phyloP scores from a whole-genome alignment of 2,113 vertebrate genomes.

The Burhinus oedicnemus region DNA sequence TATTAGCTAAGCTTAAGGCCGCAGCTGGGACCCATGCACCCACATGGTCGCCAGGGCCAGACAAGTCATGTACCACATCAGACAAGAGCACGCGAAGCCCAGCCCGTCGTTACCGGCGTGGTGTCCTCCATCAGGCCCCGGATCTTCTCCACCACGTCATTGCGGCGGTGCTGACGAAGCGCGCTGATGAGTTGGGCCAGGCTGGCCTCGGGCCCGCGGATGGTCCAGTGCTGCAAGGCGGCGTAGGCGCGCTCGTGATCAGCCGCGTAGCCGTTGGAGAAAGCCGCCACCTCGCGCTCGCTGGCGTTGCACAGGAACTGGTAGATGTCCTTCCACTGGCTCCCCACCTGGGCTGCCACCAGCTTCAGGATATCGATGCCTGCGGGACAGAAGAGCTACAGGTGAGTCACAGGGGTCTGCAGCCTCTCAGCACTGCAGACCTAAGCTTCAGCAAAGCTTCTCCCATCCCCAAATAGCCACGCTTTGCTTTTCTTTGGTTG shows the following conservation, averaged over 20 bases:
- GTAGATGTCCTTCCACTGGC: constrained; percentile 96
- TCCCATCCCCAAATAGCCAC: fast-evolving
- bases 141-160: constrained; percentile 95
- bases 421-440: not conserved
- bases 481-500: not conserved
- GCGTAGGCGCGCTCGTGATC: constrained; percentile 93
- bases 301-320: constrained; percentile 91
- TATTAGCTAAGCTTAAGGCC: fast-evolving
- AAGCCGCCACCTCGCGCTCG: constrained; percentile 90
- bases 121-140: constrained; percentile 95
- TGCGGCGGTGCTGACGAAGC: constrained; percentile 90
- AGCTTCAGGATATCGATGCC: constrained; percentile 95
- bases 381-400: constrained; percentile 48
- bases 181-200: constrained; percentile 95
- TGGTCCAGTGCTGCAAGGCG: constrained; percentile 94
- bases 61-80: fast-evolving
- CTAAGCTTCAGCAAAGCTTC: not conserved
- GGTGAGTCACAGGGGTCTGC: not conserved
- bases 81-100: fast-evolving
- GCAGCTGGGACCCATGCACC: fast-evolving
- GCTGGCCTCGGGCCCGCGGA: constrained; percentile 91
- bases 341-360: constrained; percentile 91
- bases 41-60: fast-evolving
- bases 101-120: constrained; percentile 77
- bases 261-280: constrained; percentile 87